Percentiles rank a stretch among this genome's conserved stretches.
Evolutionary conservation across 2,888 invertebrate species (phyloP).

Genomic region (Tachina lurida): DNA sequence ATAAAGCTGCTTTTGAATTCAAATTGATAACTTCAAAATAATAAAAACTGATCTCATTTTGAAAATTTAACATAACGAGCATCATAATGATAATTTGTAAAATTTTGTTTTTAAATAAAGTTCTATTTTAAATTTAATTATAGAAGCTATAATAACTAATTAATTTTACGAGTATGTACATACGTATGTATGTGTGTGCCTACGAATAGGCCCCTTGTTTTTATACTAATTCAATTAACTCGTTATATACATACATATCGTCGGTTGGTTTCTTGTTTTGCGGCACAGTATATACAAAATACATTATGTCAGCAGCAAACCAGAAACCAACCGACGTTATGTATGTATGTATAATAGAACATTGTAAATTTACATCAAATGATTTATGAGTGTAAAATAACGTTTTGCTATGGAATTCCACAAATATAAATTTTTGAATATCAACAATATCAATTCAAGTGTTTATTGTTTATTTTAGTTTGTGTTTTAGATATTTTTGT

Average conservation of each 20-base stretch:
- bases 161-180: background rate
- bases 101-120: background rate
- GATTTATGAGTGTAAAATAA: background rate
- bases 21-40: too few species aligned
- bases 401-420: background rate
- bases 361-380: background rate
- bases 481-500: background rate
- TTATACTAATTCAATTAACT: background rate
- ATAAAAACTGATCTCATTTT: background rate
- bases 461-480: background rate
- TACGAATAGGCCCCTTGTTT: background rate
- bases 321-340: too few species aligned
- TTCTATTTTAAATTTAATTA: background rate
- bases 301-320: too few species aligned
- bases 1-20: too few species aligned
- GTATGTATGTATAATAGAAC: too few species aligned
- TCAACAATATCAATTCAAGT: too few species aligned
- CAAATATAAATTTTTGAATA: background rate
- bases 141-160: background rate
- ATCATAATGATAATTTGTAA: background rate
- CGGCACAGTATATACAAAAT: too few species aligned
- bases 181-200: background rate
- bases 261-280: too few species aligned
- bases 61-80: background rate
- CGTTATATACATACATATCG: background rate